Base-by-base conservation (phyloP, 2,113 vertebrate species). In the Regulus satrapa region DNA sequence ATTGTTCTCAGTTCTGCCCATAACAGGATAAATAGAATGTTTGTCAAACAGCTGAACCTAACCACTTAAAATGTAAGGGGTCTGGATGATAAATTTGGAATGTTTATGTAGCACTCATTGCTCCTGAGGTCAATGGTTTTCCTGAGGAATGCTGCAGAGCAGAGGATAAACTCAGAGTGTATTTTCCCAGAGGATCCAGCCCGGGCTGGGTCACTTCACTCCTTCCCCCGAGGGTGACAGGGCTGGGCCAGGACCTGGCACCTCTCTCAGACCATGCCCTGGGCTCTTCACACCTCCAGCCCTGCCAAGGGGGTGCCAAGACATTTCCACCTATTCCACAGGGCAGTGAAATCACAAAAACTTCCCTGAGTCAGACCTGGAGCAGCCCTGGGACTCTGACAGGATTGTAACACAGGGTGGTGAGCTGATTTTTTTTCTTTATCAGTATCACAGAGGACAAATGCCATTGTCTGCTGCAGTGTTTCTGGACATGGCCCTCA, bases 81-180 rank as follows among this genome's bases (percentile, higher is more conserved):
- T 66, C 74, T 93, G 78, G 18, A 45, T 83, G 76, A 95, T 95
- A 92, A 87, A 95, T 96, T 56, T 82, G 94, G 93, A 96, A 95
- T 97, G 97, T 96, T 97, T 96, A 56, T 93, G 68, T 7, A 89
- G 93, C 85, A 41, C 85, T 89, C 95, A 88, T 74, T 73, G 93
- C 93, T 89, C 36, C 89, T 32, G 88, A 91, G 95, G 95, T 97
- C 96, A 86, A 21, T 95, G 95, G n/a, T 62, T 91, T 90, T 91
- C 63, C 81, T 72, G 67, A 96, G 91, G 97, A 97, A 97, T 96
- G 96, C 81, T 85, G 3, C 3, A 76, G 95, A 94, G 95, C 97
- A 96, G 48, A 91, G 96, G 82, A 86, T 92, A 91, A 85, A 58
- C 52, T 21, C n/a, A 61, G 91, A 12, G 72, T 84, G 66, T 24